These are phyloP conservation scores for Arctia plantaginis DNA, from an alignment of 2,888 invertebrate genomes.

Conservation along the genomic window DNA sequence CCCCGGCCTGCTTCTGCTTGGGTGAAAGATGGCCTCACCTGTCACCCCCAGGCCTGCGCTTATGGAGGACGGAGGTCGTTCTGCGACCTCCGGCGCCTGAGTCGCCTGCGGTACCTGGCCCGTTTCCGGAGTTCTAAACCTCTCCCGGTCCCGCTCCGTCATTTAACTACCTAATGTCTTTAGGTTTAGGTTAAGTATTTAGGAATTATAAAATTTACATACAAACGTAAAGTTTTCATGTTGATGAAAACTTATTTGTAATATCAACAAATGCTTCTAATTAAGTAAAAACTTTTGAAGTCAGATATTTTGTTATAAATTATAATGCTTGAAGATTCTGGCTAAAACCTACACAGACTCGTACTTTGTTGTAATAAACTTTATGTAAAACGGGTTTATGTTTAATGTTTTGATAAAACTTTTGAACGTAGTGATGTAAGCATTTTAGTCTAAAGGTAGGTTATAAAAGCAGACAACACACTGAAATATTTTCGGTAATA, in stretches of 20 bases:
- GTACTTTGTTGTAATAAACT: constrained; percentile 10
- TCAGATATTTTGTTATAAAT: not conserved
- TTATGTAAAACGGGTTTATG: constrained; percentile 35
- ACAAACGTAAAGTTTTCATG: not conserved
- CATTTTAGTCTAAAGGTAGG: not conserved
- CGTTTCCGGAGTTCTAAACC: no score
- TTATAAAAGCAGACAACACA: not conserved
- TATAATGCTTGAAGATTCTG: constrained; percentile 20
- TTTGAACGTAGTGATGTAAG: not conserved
- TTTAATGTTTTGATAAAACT: constrained; percentile 18
- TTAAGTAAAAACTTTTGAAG: constrained; percentile 34
- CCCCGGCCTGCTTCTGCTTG: no score
- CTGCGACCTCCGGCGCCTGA: no score
- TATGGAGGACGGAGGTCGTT: no score
- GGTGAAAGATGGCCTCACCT: no score
- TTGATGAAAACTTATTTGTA: constrained; percentile 8
- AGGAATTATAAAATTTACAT: not conserved
- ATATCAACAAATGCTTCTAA: constrained; percentile 25
- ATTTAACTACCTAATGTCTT: not conserved
- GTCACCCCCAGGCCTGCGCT: no score
- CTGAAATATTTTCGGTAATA: not conserved
- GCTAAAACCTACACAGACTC: not conserved
- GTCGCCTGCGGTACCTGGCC: no score
- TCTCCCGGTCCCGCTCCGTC: no score
- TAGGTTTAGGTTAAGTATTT: not conserved